Base-by-base conservation (phyloP, 2,797 vertebrate species). In the Spheniscus humboldti region DNA sequence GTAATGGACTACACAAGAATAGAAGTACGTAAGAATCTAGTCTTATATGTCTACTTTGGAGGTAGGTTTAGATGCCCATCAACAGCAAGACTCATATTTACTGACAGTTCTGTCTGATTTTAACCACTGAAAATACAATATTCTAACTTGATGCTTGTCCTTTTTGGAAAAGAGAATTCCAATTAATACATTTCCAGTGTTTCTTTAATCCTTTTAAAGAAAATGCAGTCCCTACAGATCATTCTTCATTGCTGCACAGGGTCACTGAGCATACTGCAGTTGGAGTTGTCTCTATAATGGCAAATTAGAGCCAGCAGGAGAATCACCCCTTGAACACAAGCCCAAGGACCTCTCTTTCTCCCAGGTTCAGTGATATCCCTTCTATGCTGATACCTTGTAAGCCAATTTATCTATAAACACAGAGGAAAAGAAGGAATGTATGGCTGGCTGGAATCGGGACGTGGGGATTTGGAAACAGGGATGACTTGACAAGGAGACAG, bases 391-490 rank as follows among this genome's bases (percentile, higher is more conserved):
- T 17, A 74, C 4, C 10, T 52, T 74, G 33, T 22, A 88, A 93
- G 3, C 16, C 37, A 59, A 66, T 24, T 83, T 74, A 69, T 43
- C 11, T 48, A 13, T 22, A 72, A 87, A 43, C 7, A 79, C 1
- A 56, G 30, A 24, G 4, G 3, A 0, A 12, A 6, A 35, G 62
- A 39, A 37, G 24, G 30, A 74, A 69, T 0, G 0, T 10, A 52
- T 16, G 39, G 10, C 18, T 79, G 35, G 7, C 9, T 73, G n/a
- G 66, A 92, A 74, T 8, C 16, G 24, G 17, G 41, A 74, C 1
- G 4, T 25, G 39, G 20, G 37, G 25, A 28, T 41, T 2, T 90
- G 53, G 48, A 82, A 94, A 87, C 9, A 56, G 19, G 69, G 33
- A 63, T 14, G 41, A 76, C 31, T 85, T 66, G 47, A 88, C 45